A percentile compares a stretch with the other conserved stretches of the same genome.
Evolutionary conservation across 2,888 invertebrate species (phyloP).

Genomic region (Tipula confusa): DNA sequence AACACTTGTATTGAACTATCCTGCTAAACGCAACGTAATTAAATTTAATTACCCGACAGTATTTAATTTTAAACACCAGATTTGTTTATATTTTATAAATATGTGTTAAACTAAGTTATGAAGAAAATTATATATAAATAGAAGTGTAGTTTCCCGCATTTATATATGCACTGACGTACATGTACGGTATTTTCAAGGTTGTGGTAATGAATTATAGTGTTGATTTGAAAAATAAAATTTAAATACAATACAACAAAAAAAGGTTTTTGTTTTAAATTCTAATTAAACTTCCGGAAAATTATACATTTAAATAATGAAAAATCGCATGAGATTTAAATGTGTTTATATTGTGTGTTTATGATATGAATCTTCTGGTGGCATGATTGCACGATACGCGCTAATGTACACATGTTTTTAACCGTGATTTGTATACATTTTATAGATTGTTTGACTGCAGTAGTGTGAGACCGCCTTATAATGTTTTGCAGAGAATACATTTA

Average conservation of each 20-base stretch:
- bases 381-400: no score
- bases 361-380: no score
- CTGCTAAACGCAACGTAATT: no score
- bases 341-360: no score
- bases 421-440: no score
- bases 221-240: background rate
- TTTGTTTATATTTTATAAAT: background rate
- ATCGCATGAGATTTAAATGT: background rate
- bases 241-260: background rate
- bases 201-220: background rate
- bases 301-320: background rate
- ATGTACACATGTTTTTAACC: no score
- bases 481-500: no score
- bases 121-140: background rate
- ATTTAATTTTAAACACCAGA: background rate
- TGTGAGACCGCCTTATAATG: no score
- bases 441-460: no score
- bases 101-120: background rate
- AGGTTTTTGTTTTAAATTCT: background rate
- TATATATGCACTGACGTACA: background rate
- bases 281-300: background rate
- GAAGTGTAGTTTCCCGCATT: background rate
- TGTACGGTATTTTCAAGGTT: background rate
- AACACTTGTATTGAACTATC: background rate
- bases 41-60: background rate